Conservation (phyloP, 2,888 invertebrate genomes). For the Dinocampus coccinellae region DNA sequence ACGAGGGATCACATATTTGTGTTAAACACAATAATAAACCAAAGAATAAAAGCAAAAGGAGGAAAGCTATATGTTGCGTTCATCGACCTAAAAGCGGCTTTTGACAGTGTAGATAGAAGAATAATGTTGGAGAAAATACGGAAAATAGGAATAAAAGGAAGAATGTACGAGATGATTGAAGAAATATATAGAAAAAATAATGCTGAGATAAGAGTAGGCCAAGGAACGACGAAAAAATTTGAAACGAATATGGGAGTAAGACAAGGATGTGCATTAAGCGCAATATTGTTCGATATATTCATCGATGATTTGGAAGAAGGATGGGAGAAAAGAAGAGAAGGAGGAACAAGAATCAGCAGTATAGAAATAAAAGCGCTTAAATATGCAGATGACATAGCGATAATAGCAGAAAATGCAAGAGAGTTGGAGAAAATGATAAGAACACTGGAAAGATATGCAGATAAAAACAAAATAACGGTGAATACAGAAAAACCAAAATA, state of each 20-base stretch:
- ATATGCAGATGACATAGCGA: not conserved
- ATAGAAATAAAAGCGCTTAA: not conserved
- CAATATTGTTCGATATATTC: not conserved
- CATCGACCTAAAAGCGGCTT: too few relatives aligned
- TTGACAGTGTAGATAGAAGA: too few relatives aligned
- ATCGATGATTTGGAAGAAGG: not conserved
- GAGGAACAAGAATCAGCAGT: not conserved
- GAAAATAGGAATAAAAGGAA: not conserved
- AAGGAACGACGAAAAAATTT: not conserved
- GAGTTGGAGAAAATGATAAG: not conserved
- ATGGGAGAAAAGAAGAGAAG: not conserved
- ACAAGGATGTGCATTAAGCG: too few relatives aligned
- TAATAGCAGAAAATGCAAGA: not conserved
- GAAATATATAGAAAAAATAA: not conserved
- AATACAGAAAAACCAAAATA: not conserved
- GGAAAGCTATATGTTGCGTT: too few relatives aligned
- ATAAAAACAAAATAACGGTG: not conserved
- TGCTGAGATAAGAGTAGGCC: not conserved
- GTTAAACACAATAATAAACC: too few relatives aligned
- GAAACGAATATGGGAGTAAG: not conserved
- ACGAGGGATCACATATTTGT: too few relatives aligned
- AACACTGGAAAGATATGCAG: not conserved
- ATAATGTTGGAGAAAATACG: not conserved
- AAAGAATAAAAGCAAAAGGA: too few relatives aligned
- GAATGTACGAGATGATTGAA: not conserved